Evolutionary conservation across 1,140 invertebrate species (phyloP), one percentile per base, ranked within the genome.

Genomic region (Papilio machaon): DNA sequence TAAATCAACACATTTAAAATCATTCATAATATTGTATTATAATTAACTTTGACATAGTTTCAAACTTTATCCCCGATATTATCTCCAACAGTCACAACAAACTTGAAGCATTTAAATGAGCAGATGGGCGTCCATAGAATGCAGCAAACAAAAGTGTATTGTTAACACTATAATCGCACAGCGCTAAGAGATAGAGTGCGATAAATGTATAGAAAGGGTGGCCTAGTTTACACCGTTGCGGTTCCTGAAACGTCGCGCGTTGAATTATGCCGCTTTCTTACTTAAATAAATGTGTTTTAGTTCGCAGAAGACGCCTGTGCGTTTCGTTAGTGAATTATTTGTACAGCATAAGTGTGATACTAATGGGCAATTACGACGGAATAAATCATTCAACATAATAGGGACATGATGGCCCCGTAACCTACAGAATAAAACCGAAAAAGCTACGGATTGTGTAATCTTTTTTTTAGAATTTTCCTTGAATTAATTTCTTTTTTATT

Each of bases 121-220:
- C 73, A 75, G 73, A 75, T 76, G 47, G 78, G 1, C 15, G 75
- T 38, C 47, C 73, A 54, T 74, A 23, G 64, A 74, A 74, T 80
- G 81, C 81, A 77, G 74, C 73, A 67, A 86, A 87, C 86, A 86
- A 90, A 88, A 87, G 85, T 86, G 84, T 85, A 89, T 89, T 90
- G 89, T 89, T 82, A 84, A 85, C 85, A 85, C 84, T 85, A 86
- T 89, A 89, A 89, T 89, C 87, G 80, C 84, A 64, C 79, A 81
- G 79, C 74, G 79, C 54, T 78, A 64, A 17, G 75, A 87, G 85
- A 87, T 87, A 87, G 81, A 60, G 76, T 79, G 74, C 83, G 84
- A 88, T 84, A 82, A 80, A 79, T 67, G 75, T 82, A 80, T 83
- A 85, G 76, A 82, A 70, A 74, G 49, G 60, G 73, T 85, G 83